These are phyloP conservation scores for Drosophila rellima DNA, from an alignment of 2,888 invertebrate genomes.

Conservation along the genomic window DNA sequence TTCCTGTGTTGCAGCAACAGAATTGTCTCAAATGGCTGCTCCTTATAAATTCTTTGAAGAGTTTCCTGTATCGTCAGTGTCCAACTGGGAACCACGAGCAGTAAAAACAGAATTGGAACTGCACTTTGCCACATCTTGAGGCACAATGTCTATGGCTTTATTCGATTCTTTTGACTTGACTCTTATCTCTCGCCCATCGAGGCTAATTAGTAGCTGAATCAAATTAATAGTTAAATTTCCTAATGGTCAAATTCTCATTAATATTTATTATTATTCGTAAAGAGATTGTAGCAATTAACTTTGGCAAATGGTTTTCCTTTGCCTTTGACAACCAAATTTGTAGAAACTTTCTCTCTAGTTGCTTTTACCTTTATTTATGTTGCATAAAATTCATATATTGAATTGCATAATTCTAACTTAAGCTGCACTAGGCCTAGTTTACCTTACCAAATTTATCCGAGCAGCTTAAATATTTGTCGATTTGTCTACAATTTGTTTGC, in stretches of 20 bases:
- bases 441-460: background rate
- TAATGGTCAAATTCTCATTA: background rate
- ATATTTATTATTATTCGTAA: background rate
- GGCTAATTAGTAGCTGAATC: background rate
- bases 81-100: constrained; percentile 5
- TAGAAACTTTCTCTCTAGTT: background rate
- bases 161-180: background rate
- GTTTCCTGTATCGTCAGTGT: constrained; percentile 11
- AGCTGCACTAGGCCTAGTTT: constrained; percentile 3
- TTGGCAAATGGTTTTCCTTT: background rate
- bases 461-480: constrained; percentile 1
- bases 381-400: constrained; percentile 1
- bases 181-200: constrained; percentile 10
- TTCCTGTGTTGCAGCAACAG: constrained; percentile 48
- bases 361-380: background rate
- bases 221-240: background rate
- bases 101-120: constrained; percentile 29
- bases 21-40: constrained; percentile 38
- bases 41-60: constrained; percentile 34
- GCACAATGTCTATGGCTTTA: constrained; percentile 16
- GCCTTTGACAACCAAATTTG: background rate
- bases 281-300: background rate
- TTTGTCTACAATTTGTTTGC: background rate
- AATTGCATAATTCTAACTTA: background rate
- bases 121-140: constrained; percentile 35